These are phyloP conservation scores for Prionailurus viverrinus DNA, from an alignment of 2,113 vertebrate species.

Conservation along the genomic window DNA sequence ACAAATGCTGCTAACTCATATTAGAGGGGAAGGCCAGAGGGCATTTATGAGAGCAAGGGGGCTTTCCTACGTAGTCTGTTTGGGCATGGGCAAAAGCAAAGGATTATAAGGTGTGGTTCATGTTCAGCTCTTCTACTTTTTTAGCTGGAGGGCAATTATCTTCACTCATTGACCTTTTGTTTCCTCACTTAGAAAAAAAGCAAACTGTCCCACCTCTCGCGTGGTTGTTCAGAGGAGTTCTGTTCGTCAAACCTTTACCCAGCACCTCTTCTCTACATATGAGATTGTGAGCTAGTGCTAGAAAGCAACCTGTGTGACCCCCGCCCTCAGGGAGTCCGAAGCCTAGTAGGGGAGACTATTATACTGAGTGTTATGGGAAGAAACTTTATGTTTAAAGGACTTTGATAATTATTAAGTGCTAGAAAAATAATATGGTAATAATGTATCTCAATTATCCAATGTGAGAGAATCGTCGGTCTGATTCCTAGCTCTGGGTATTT, in stretches of 20 bases:
- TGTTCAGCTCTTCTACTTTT: not conserved
- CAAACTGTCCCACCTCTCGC: not conserved
- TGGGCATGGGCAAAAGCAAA: not conserved
- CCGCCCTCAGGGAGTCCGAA: not conserved
- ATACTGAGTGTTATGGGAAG: not conserved
- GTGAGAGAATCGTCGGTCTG: not conserved
- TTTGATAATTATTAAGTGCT: not conserved
- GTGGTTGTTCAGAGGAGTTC: slow-evolving; percentile 2
- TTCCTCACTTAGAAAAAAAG: not conserved
- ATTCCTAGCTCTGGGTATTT: not conserved
- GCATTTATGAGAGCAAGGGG: not conserved
- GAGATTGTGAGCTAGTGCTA: not conserved
- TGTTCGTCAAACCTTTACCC: not conserved
- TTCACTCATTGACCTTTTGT: slow-evolving; percentile 29
- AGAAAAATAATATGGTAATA: not conserved
- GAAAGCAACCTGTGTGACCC: not conserved
- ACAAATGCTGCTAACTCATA: not conserved
- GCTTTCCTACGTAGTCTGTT: not conserved
- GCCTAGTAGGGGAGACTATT: not conserved
- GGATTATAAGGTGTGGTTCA: not conserved
- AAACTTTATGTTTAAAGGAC: slow-evolving; percentile 8
- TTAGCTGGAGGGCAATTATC: not conserved
- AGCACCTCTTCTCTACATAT: not conserved
- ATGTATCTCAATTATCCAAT: not conserved
- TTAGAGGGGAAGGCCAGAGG: not conserved